Evolutionary conservation across 2,888 invertebrate species (phyloP), one percentile per base, ranked within the genome.

Genomic region (Campoplex capitator): DNA sequence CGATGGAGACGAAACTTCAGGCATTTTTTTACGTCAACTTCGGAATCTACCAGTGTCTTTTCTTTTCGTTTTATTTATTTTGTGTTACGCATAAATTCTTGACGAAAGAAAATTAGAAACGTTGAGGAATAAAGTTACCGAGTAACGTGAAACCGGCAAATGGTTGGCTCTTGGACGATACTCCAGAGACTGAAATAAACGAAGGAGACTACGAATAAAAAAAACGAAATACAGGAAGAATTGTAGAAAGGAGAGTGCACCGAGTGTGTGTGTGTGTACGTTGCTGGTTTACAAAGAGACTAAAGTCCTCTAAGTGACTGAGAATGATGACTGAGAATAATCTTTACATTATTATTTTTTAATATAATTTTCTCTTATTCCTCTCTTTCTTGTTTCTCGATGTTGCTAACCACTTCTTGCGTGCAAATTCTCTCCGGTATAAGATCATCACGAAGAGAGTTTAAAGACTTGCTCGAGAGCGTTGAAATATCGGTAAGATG

Each of bases 281-380:
- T 58, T 16, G 28, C 62, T 51, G 45, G 85, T 71, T 79, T 79
- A 80, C 79, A 86, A 87, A 74, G 75, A 82, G 78, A 70, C 71
- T 62, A 82, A 79, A 79, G 45, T 73, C 70, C 77, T 86, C 89
- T 88, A 89, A 92, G 90, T 91, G 92, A 92, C 92, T 91, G 90
- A 90, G 91, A 93, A 90, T 92, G 91, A 93, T 93, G 92, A 92
- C 91, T 51, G 51, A 18, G 51, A 51, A 51, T 51, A 51, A 71
- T 58, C 73, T 77, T 82, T 77, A 35, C 58, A 65, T 82, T 73
- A 62, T 71, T 81, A 68, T 28, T 70, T 58, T 58, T 23, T 51
- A 32, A 45, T 38, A 73, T 88, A 80, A 76, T 88, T 85, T 82
- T 80, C 83, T 83, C 87, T 79, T 79, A 45, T 51, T 16, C 18